These are phyloP conservation scores for Oreocharis arfaki DNA, from an alignment of 2,113 vertebrate species.

Conservation along the genomic window DNA sequence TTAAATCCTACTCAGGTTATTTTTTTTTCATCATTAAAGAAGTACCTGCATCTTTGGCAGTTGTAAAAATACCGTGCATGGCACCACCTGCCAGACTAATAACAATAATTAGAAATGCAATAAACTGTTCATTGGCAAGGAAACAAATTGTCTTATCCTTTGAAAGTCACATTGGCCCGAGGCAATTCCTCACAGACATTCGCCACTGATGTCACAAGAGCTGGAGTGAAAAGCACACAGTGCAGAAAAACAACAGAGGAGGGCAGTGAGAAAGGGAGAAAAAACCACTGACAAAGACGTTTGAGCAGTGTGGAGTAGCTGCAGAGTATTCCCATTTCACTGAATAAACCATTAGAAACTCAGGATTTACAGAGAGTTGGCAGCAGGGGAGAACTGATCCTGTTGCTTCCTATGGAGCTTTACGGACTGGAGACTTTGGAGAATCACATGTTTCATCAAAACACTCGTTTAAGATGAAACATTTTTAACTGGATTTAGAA, in stretches of 20 bases:
- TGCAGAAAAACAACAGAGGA: neutral
- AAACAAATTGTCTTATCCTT: slow-evolving; percentile 66
- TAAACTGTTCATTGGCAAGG: slow-evolving; percentile 67
- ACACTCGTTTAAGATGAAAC: neutral
- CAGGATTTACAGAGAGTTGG: neutral
- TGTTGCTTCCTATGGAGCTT: neutral
- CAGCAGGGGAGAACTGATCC: neutral
- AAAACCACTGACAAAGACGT: neutral
- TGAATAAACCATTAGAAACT: neutral
- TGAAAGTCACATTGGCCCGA: slow-evolving; percentile 59
- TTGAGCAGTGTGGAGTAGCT: neutral
- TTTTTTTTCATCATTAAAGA: slow-evolving; percentile 23
- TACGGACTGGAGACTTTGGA: fast-evolving
- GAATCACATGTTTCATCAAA: neutral
- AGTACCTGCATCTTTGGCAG: slow-evolving; percentile 27
- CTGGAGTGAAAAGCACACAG: neutral
- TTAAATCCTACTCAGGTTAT: neutral
- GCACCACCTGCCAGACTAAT: slow-evolving; percentile 68
- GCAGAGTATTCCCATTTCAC: neutral
- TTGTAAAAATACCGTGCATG: slow-evolving; percentile 30
- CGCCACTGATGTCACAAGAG: slow-evolving; percentile 44
- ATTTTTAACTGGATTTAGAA: neutral
- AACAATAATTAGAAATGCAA: slow-evolving; percentile 73
- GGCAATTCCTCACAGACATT: slow-evolving; percentile 52
- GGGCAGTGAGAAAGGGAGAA: neutral